These are phyloP conservation scores for Poecilia wingei DNA, from an alignment of 2,797 vertebrate genomes.

Conservation along the genomic window DNA sequence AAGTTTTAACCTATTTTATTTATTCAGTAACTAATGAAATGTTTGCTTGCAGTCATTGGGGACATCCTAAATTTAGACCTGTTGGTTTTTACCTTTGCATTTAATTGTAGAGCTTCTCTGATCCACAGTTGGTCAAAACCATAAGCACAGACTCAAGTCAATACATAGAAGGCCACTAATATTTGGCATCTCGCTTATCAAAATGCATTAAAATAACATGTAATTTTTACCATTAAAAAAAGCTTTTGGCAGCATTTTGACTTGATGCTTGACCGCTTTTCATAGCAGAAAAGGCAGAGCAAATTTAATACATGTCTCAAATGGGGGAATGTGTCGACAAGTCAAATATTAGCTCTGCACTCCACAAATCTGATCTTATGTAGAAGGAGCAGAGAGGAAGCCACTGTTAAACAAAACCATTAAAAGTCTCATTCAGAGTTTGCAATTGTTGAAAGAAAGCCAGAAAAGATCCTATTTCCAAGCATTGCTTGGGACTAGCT, in stretches of 20 bases:
- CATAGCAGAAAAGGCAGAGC: not conserved
- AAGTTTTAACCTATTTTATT: slow-evolving; percentile 1
- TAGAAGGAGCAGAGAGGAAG: not conserved
- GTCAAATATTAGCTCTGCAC: not conserved
- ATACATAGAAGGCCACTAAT: not conserved
- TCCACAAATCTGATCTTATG: not conserved
- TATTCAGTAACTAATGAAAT: not conserved
- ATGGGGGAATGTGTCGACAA: not conserved
- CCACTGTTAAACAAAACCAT: not conserved
- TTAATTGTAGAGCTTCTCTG: not conserved
- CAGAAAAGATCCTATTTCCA: not conserved
- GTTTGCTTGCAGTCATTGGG: not conserved
- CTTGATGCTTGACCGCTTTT: not conserved
- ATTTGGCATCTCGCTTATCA: not conserved
- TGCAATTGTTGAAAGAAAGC: not conserved
- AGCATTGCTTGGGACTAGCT: no score
- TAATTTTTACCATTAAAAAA: not conserved
- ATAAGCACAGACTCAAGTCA: not conserved
- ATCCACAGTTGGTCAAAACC: not conserved
- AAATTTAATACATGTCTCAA: not conserved
- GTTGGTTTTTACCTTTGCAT: not conserved
- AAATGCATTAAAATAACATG: not conserved
- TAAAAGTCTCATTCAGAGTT: not conserved
- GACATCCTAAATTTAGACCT: not conserved
- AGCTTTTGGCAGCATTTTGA: not conserved